Conservation (phyloP, 2,888 invertebrate species). For the Leucophenga montana region DNA sequence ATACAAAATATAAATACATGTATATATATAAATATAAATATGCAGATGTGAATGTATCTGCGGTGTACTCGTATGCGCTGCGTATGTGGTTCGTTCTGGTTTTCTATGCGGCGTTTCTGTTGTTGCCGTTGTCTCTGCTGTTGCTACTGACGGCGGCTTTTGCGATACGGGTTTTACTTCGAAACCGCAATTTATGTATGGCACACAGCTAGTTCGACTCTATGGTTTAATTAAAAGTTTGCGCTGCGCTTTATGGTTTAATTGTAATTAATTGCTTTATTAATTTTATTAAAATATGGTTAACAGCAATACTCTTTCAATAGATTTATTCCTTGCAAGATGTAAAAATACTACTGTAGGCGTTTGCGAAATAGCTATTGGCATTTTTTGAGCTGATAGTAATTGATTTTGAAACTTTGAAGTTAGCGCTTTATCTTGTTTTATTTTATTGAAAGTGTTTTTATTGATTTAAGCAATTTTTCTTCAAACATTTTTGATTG, state of each 20-base stretch:
- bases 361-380: not conserved
- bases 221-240: constrained; percentile 29
- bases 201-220: constrained; percentile 15
- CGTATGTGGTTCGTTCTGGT: constrained; percentile 6
- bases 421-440: too few relatives aligned
- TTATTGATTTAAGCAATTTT: too few relatives aligned
- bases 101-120: not conserved
- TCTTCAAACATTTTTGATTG: too few relatives aligned
- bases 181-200: constrained; percentile 10
- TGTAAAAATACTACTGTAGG: not conserved
- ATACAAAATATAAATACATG: too few relatives aligned
- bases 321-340: not conserved
- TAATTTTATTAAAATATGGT: constrained; percentile 3
- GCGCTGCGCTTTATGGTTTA: constrained; percentile 24
- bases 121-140: not conserved
- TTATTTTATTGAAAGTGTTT: too few relatives aligned
- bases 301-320: not conserved
- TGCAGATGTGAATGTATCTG: constrained; percentile 4
- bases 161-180: not conserved
- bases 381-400: not conserved
- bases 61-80: constrained; percentile 1
- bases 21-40: too few relatives aligned
- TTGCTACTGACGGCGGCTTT: not conserved
- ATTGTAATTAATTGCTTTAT: constrained; percentile 25
- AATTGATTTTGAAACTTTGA: not conserved